Base-by-base conservation (phyloP, 2,113 vertebrate species). In the Petrocephalus zakoni region DNA sequence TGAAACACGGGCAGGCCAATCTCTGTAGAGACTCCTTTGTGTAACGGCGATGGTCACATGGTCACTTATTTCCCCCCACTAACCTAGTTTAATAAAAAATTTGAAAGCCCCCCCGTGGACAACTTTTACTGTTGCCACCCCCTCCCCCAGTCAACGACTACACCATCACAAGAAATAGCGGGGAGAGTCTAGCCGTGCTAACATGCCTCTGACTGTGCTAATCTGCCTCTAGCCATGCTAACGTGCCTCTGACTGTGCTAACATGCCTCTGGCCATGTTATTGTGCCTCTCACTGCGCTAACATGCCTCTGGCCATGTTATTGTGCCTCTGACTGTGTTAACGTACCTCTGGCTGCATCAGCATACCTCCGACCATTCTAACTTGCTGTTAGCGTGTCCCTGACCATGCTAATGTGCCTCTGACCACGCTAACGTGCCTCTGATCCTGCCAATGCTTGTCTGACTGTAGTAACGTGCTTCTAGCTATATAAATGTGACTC, bases 31-130 rank as follows among this genome's bases (percentile, higher is more conserved):
- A 92, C 93, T 93, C 94, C 93, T 88, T 89, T 51, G 55, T 94
- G 91, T 94, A 94, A 95, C 93, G 86, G 72, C 91, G 91, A 94
- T 94, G 94, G 95, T 94, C 94, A 94, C 94, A 94, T 93, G 89
- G 93, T 91, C 90, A 89, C 91, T 91, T 92, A 90, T 94, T 92
- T 95, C 49, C 84, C 0, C 51, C 84, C 15, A 61, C 61, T 68
- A 11, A 68, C 61, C 61, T 68, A 29, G 61, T 68, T 68, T 68
- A 29, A 64, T 64, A 64, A 64, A 9, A 9, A 68, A 68, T 29
- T 13, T 68, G 25, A 29, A 68, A 68, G 61, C 61, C 61, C 61
- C 25, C 25, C 25, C 61, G 47, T 49, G 47, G 47, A 49, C 47
- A 49, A 49, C 47, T 49, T 49, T 49, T 49, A 49, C 8, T 49